Conservation (phyloP, 1,140 invertebrate genomes). For the Steinernema khuongi region DNA sequence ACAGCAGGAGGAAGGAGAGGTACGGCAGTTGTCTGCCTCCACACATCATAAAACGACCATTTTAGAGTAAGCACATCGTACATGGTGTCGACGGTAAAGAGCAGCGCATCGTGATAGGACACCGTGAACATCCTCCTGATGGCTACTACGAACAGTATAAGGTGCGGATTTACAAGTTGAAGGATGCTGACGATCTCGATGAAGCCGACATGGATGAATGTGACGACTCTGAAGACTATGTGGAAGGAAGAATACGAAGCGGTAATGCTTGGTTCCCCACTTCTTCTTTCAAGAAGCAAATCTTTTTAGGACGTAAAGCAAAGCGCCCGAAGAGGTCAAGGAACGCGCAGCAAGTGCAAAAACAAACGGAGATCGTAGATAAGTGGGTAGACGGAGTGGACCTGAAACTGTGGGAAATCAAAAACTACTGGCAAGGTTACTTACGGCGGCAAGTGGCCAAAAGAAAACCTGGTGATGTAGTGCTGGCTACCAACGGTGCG, state of each 20-base stretch:
- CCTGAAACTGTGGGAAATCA: conserved; percentile 37
- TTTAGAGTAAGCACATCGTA: background rate
- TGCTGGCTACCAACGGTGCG: background rate
- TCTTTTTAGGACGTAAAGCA: background rate
- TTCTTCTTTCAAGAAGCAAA: background rate
- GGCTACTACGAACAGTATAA: conserved; percentile 34
- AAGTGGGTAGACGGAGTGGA: conserved; percentile 39
- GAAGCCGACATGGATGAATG: conserved; percentile 11
- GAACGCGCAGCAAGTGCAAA: background rate
- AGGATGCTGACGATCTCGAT: conserved; percentile 24
- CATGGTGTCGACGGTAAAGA: conserved; percentile 25
- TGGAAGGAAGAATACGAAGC: background rate
- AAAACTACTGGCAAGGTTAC: conserved; percentile 27
- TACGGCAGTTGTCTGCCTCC: background rate
- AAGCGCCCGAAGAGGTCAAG: conserved; percentile 7
- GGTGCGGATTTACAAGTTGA: background rate
- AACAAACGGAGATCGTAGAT: conserved; percentile 13
- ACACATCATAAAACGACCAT: background rate
- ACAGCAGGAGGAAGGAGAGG: conserved; percentile 55
- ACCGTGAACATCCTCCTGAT: conserved; percentile 34
- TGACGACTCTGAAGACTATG: conserved; percentile 11
- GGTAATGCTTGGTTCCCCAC: background rate
- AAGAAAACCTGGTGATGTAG: background rate
- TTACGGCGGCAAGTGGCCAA: background rate
- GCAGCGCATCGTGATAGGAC: conserved; percentile 22